phyloP scores from a whole-genome alignment of 2,797 vertebrate species.

The Emys orbicularis region DNA sequence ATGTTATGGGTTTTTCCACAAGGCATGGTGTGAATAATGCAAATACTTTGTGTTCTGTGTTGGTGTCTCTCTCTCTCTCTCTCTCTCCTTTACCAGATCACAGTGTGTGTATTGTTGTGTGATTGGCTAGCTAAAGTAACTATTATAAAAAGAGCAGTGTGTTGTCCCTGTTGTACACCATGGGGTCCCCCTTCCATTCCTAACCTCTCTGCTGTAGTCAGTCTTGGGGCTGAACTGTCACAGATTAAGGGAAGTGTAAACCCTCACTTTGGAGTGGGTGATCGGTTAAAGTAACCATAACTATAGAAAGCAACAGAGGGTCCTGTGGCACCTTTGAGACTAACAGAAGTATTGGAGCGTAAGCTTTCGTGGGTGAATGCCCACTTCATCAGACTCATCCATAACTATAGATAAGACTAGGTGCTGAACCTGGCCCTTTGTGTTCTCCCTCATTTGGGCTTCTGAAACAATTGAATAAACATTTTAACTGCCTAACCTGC shows the following conservation, averaged over 20 bases:
- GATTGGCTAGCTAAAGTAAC: not conserved
- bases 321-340: too few species aligned
- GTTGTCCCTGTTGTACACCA: not conserved
- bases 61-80: not conserved
- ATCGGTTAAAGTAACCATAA: not conserved
- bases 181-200: not conserved
- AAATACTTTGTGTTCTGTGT: not conserved
- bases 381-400: too few species aligned
- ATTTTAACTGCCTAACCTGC: not conserved
- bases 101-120: not conserved
- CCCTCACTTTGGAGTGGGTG: not conserved
- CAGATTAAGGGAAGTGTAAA: too few species aligned
- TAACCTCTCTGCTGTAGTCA: not conserved
- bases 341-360: too few species aligned
- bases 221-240: too few species aligned
- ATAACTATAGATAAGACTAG: not conserved
- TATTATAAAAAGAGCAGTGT: not conserved
- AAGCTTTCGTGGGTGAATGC: too few species aligned
- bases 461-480: slow-evolving; percentile 53
- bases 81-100: not conserved
- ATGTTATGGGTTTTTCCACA: not conserved
- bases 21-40: not conserved
- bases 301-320: too few species aligned
- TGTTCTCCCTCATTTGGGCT: not conserved
- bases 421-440: slow-evolving; percentile 27